Evolutionary conservation across 2,888 invertebrate species (phyloP), one percentile per base, ranked within the genome.

Genomic region (Drosophila aldrichi): DNA sequence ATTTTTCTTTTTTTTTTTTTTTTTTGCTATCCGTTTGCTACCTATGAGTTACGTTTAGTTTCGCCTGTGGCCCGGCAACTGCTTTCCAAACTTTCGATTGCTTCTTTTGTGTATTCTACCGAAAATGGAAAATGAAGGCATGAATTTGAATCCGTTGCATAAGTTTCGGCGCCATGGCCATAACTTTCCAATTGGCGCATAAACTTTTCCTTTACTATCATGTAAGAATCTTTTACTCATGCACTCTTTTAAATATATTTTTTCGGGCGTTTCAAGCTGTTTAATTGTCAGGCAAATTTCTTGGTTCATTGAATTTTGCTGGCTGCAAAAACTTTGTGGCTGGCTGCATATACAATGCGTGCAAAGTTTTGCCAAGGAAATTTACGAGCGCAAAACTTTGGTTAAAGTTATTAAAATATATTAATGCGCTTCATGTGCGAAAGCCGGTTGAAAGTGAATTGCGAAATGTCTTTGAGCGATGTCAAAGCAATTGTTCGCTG

Each of bases 261-360:
- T 44, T 40, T 49, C 41, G 54, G 49, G 20, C 72, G 52, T 69
- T 74, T 79, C 82, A 83, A 83, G 83, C 87, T 83, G 83, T 79
- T 83, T 83, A 83, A 83, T 83, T 83, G 83, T 81, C 77, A 83
- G 81, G 71, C 79, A 75, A 83, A 86, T 82, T 76, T 70, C 70
- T 57, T 74, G 86, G 74, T 81, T 83, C 87, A 83, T 79, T 82
- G 83, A 86, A 83, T 83, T 74, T 68, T 20, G 58, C 46, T 54
- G 60, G 32, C 34, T 65, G 60, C 22, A 43, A 48, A 80, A 73
- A 82, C 77, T 82, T 82, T 81, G 38, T 55, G 62, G 44, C 49
- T 25, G 25, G 12, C 48, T 54, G 58, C 36, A 62, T 52, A 49
- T 49, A 75, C 49, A 76, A 67, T 62, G 67, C 61, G 55, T 36